Evolutionary conservation across 2,797 vertebrate genomes (phyloP).

Genomic region (Setipinna tenuifilis): DNA sequence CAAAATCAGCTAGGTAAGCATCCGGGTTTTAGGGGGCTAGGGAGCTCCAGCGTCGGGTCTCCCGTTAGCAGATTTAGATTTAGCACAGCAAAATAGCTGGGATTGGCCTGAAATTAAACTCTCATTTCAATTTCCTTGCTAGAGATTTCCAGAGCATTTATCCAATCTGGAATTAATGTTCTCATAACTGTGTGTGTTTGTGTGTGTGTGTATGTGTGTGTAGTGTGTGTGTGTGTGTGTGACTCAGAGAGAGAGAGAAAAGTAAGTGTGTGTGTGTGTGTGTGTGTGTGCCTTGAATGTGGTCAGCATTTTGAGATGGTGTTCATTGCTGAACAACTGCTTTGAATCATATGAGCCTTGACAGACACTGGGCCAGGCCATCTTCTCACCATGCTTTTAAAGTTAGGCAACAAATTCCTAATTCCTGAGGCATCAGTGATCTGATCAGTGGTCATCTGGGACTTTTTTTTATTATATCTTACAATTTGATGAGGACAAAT

Average conservation of each 20-base stretch:
- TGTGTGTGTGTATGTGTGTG: neutral
- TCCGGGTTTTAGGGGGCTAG: constrained; percentile 31
- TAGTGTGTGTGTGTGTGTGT: neutral
- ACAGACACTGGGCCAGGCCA: constrained; percentile 30
- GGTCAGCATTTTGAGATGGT: constrained; percentile 41
- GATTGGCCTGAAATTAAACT: constrained; percentile 51
- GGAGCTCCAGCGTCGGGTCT: constrained; percentile 45
- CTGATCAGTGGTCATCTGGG: neutral
- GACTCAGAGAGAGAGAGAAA: too few relatives aligned
- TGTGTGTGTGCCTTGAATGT: constrained; percentile 29
- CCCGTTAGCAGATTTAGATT: constrained; percentile 49
- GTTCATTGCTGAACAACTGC: constrained; percentile 34
- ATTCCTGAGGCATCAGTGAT: neutral
- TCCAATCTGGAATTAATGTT: constrained; percentile 57
- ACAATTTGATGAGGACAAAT: neutral
- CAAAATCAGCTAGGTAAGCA: constrained; percentile 58
- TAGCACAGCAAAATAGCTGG: constrained; percentile 44
- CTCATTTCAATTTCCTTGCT: constrained; percentile 53
- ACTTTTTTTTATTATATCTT: neutral
- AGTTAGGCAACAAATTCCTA: constrained; percentile 23
- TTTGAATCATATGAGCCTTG: constrained; percentile 47
- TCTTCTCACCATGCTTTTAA: constrained; percentile 16
- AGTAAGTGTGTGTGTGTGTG: too few relatives aligned
- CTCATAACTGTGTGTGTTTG: constrained; percentile 36
- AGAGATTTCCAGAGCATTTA: constrained; percentile 55